Percentiles rank a stretch among this genome's conserved stretches.
These are phyloP conservation scores for Alca torda DNA, from an alignment of 2,797 vertebrate species.

Conservation along the genomic window DNA sequence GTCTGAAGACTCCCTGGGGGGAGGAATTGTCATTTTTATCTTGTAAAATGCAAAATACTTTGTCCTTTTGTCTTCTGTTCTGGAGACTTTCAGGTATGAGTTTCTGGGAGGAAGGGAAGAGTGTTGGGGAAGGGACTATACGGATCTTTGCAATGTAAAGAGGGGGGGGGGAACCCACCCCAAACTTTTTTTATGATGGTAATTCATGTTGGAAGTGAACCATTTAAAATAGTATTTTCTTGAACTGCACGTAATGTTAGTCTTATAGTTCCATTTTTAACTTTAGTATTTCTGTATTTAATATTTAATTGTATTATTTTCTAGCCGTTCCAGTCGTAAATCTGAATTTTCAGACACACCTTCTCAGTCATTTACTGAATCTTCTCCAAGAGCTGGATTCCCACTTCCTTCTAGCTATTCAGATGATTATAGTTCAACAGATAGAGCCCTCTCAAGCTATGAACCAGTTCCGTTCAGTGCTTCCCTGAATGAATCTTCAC, in stretches of 20 bases:
- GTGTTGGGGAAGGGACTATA: not conserved
- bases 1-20: not conserved
- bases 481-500: conserved; percentile 82
- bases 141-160: not conserved
- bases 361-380: conserved; percentile 54
- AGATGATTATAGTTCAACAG: conserved; percentile 70
- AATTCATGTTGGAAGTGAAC: not conserved
- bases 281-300: not conserved
- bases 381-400: conserved; percentile 49
- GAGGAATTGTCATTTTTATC: not conserved
- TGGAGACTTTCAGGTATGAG: not conserved
- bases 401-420: conserved; percentile 21
- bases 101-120: not conserved
- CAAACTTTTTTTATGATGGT: not conserved
- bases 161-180: not conserved
- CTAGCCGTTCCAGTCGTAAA: conserved; percentile 71
- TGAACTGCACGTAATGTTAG: not conserved
- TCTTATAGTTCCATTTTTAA: not conserved
- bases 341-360: conserved; percentile 67
- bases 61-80: not conserved
- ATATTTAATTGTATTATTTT: conserved; percentile 9
- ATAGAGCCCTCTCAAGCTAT: conserved; percentile 62
- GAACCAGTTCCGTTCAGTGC: conserved; percentile 81
- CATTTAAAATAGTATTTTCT: not conserved
- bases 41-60: not conserved